Percentiles rank a stretch among this genome's conserved stretches.
phyloP scores from a whole-genome alignment of 1,140 invertebrate species.

The Pseudomyrmex sp. region DNA sequence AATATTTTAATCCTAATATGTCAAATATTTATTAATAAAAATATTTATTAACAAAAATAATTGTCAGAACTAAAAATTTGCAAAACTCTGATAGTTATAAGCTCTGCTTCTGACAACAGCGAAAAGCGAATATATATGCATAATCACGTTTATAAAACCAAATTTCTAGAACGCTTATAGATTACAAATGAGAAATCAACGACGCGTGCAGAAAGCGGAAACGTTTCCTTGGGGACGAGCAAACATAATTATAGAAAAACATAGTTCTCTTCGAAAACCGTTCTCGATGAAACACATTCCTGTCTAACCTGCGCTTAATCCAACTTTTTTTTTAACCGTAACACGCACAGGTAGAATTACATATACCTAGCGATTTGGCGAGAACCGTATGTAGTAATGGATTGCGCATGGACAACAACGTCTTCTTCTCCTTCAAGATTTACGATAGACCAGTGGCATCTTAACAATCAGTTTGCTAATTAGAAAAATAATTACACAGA shows the following conservation, averaged over 20 bases:
- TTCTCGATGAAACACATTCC: neutral
- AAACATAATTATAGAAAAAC: conserved; percentile 1
- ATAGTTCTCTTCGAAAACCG: neutral
- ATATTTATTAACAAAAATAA: too few relatives aligned
- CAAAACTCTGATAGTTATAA: too few relatives aligned
- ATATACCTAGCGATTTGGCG: neutral
- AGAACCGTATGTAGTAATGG: conserved; percentile 59
- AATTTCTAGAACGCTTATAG: too few relatives aligned
- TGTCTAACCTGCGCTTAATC: neutral
- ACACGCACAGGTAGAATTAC: neutral
- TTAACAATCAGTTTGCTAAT: conserved; percentile 86
- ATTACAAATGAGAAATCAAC: neutral
- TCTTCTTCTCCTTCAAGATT: conserved; percentile 87
- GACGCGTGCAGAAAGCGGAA: neutral
- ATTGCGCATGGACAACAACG: conserved; percentile 74
- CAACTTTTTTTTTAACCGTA: too few relatives aligned
- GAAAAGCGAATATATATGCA: too few relatives aligned
- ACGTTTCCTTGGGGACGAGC: conserved; percentile 40
- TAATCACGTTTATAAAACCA: too few relatives aligned
- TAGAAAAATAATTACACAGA: too few relatives aligned
- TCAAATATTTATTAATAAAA: too few relatives aligned
- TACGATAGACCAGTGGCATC: conserved; percentile 90
- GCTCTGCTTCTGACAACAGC: neutral
- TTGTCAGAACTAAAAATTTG: too few relatives aligned
- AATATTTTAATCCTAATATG: too few relatives aligned